Evolutionary conservation across 2,888 invertebrate genomes (phyloP).

Genomic region (Nebria salina): DNA sequence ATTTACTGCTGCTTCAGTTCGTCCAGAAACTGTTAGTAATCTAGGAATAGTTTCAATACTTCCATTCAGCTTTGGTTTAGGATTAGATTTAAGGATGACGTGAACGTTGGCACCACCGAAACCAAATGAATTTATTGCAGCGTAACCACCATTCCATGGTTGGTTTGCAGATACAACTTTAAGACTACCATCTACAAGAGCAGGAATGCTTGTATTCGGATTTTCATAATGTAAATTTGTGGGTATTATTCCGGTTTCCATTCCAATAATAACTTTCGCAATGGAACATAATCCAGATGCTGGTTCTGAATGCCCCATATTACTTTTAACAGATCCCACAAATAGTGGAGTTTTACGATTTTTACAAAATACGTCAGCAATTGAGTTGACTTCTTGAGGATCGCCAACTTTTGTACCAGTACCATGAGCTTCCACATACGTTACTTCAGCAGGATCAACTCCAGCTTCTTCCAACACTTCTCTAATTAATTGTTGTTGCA

Average conservation of each 20-base stretch:
- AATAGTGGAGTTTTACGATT: slow-evolving; percentile 81
- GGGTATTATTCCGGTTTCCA: slow-evolving; percentile 91
- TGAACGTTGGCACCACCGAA: slow-evolving; percentile 99
- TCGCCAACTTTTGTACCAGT: slow-evolving; percentile 99
- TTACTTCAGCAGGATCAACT: slow-evolving; percentile 83
- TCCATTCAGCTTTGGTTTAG: slow-evolving; percentile 72
- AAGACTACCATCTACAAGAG: slow-evolving; percentile 88
- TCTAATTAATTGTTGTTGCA: slow-evolving; percentile 83
- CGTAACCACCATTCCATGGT: slow-evolving; percentile 90
- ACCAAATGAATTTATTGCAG: slow-evolving; percentile 96
- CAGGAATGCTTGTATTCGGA: slow-evolving; percentile 92
- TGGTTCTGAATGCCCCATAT: slow-evolving; percentile 98
- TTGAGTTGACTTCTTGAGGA: slow-evolving; percentile 96
- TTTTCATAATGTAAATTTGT: slow-evolving; percentile 87
- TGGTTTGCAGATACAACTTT: slow-evolving; percentile 86
- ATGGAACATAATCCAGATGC: slow-evolving; percentile 90
- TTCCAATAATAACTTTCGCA: slow-evolving; percentile 90
- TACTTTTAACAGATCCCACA: slow-evolving; percentile 96
- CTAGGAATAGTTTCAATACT: slow-evolving; percentile 71
- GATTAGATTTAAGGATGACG: slow-evolving; percentile 82
- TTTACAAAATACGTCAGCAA: slow-evolving; percentile 90
- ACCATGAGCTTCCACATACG: slow-evolving; percentile 97
- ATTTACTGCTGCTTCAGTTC: slow-evolving; percentile 83
- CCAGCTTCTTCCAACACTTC: slow-evolving; percentile 88
- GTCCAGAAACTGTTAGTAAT: slow-evolving; percentile 82